These are phyloP conservation scores for Vimba vimba DNA, from an alignment of 2,113 vertebrate genomes.

Conservation along the genomic window DNA sequence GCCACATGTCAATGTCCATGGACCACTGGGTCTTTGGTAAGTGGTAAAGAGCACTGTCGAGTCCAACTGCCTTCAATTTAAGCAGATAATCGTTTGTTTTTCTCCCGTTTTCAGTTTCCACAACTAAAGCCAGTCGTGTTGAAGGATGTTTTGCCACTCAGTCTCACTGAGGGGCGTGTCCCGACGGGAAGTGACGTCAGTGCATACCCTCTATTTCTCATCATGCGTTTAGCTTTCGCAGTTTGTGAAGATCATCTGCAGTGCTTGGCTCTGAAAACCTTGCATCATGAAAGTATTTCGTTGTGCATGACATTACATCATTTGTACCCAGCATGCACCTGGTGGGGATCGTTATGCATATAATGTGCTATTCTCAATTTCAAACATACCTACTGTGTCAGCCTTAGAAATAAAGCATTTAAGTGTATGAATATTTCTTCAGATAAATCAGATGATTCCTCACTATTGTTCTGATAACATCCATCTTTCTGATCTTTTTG, in stretches of 20 bases:
- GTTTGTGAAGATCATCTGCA: background rate
- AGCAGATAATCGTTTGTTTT: too few relatives aligned
- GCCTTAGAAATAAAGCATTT: slow-evolving; percentile 5
- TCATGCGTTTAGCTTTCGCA: background rate
- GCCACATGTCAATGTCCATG: too few relatives aligned
- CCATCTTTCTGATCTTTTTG: background rate
- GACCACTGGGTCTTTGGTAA: too few relatives aligned
- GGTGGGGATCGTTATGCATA: background rate
- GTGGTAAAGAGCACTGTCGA: too few relatives aligned
- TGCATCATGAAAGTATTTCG: background rate
- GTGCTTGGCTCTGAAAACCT: background rate
- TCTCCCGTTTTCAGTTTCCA: too few relatives aligned
- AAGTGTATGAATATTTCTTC: background rate
- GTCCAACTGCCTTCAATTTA: too few relatives aligned
- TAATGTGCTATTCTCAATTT: background rate
- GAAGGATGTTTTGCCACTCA: too few relatives aligned
- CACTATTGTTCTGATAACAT: background rate
- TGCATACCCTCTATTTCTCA: background rate
- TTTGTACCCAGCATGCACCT: slow-evolving; percentile 14
- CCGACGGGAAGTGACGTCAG: too few relatives aligned
- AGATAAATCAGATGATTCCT: slow-evolving; percentile 4
- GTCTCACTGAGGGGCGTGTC: too few relatives aligned
- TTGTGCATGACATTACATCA: background rate
- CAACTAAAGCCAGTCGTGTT: too few relatives aligned
- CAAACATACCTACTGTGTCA: background rate